Conservation (phyloP, 2,888 invertebrate species). For the Alentia gelatinosa region DNA sequence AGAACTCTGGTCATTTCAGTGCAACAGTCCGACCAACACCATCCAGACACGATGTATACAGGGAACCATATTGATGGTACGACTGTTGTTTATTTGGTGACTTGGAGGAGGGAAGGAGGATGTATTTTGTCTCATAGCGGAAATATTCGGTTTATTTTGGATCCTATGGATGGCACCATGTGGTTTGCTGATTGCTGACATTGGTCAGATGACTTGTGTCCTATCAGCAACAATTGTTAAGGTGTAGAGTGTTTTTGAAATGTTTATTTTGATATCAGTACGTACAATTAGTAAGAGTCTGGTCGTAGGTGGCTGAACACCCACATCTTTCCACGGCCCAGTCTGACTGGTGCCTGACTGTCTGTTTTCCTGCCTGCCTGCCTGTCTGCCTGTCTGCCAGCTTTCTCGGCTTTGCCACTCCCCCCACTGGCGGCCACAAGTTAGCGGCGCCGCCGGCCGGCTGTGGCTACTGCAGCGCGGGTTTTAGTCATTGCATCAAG, state of each 20-base stretch:
- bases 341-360: not conserved
- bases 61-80: too few species aligned
- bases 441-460: too few species aligned
- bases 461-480: not conserved
- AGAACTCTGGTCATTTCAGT: too few species aligned
- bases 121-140: too few species aligned
- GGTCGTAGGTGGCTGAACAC: not conserved
- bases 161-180: too few species aligned
- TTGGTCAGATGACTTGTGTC: not conserved
- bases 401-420: not conserved
- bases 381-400: not conserved
- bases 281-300: too few species aligned
- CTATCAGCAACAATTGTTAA: not conserved
- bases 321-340: not conserved
- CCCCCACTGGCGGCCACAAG: not conserved
- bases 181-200: not conserved
- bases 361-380: not conserved
- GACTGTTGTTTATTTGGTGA: too few species aligned
- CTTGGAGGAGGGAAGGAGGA: too few species aligned
- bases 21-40: too few species aligned
- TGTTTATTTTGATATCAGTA: too few species aligned
- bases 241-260: not conserved
- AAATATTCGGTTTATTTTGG: too few species aligned
- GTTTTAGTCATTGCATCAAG: constrained; percentile 33
- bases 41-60: too few species aligned